Conservation (phyloP, 1,140 invertebrate genomes). For the Drosophila sp. region DNA sequence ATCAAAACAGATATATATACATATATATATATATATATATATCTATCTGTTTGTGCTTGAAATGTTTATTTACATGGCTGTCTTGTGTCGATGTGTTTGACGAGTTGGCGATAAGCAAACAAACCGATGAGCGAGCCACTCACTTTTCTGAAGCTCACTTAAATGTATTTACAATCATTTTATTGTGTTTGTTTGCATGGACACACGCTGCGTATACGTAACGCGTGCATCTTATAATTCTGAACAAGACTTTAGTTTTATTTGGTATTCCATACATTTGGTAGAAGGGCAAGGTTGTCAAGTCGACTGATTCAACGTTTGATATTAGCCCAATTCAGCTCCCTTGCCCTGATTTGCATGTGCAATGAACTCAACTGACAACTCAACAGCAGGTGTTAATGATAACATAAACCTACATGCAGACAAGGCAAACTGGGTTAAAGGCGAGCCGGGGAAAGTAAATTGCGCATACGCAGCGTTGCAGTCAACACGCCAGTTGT, state of each 20-base stretch:
- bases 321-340: not conserved
- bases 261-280: slow-evolving; percentile 24
- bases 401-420: slow-evolving; percentile 43
- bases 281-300: slow-evolving; percentile 48
- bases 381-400: slow-evolving; percentile 46
- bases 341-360: slow-evolving; percentile 33
- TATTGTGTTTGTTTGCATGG: slow-evolving; percentile 52
- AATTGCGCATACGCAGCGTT: slow-evolving; percentile 74
- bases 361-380: slow-evolving; percentile 40
- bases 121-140: slow-evolving; percentile 49
- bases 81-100: slow-evolving; percentile 34
- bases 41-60: slow-evolving; percentile 53
- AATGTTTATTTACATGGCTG: slow-evolving; percentile 49
- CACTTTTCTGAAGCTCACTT: slow-evolving; percentile 48
- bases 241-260: slow-evolving; percentile 17
- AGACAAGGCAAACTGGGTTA: slow-evolving; percentile 57
- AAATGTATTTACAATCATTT: slow-evolving; percentile 42
- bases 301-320: not conserved
- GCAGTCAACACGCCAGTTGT: slow-evolving; percentile 39
- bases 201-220: slow-evolving; percentile 66
- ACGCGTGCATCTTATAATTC: slow-evolving; percentile 39
- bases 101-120: slow-evolving; percentile 36
- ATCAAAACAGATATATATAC: slow-evolving; percentile 77
- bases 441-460: slow-evolving; percentile 35
- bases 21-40: slow-evolving; percentile 55